phyloP scores from a whole-genome alignment of 2,113 vertebrate genomes.

The Vidua chalybeata region DNA sequence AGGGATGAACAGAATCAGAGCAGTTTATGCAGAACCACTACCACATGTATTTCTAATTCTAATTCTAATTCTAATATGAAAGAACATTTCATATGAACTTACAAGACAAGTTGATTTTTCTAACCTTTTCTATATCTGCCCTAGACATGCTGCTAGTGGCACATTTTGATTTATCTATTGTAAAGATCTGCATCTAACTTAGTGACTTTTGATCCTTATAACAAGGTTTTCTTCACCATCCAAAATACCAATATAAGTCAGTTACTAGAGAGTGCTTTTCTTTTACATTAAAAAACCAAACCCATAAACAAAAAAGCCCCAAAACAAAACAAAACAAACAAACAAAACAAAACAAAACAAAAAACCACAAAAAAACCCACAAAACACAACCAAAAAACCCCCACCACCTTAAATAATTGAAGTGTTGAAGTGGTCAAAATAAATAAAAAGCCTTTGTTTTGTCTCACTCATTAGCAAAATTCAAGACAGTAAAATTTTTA shows the following conservation, averaged over 20 bases:
- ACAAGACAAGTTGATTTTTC: neutral
- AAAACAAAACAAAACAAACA: neutral
- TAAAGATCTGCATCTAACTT: neutral
- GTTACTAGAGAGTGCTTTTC: neutral
- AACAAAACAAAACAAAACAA: neutral
- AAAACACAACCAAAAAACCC: too few relatives aligned
- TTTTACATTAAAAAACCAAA: neutral
- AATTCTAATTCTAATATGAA: too few relatives aligned
- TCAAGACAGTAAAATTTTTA: neutral
- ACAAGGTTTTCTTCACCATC: neutral
- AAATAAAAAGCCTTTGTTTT: neutral
- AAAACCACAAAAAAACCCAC: neutral
- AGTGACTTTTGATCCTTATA: neutral
- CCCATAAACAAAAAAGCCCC: neutral
- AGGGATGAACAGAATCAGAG: neutral
- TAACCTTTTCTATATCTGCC: neutral
- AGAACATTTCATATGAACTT: neutral
- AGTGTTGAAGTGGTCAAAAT: neutral
- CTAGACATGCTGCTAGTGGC: neutral
- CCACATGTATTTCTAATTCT: neutral
- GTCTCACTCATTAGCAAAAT: neutral
- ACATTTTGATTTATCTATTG: neutral
- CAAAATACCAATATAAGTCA: neutral
- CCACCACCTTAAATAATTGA: neutral
- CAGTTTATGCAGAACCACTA: neutral